These are phyloP conservation scores for Leucophenga montana DNA, from an alignment of 2,888 invertebrate genomes.

Conservation along the genomic window DNA sequence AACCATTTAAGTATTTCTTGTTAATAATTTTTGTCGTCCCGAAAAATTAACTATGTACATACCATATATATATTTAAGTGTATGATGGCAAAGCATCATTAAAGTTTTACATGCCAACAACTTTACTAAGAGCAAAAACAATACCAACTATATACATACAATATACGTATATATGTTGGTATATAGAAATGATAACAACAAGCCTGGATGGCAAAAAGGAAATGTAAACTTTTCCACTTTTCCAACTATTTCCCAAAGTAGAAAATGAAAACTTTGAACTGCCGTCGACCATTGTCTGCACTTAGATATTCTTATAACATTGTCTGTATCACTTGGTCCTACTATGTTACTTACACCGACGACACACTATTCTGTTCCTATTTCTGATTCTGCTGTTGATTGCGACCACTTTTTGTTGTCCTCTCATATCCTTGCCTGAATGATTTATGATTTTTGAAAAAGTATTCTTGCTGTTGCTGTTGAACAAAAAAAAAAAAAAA, in stretches of 20 bases:
- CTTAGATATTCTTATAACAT: not conserved
- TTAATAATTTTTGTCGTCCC: conserved; percentile 12
- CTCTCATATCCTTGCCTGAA: conserved; percentile 57
- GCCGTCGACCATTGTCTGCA: not conserved
- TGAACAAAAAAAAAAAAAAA: not conserved
- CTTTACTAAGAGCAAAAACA: not conserved
- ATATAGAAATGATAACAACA: not conserved
- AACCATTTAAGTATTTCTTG: conserved; percentile 4
- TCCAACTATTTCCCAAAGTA: conserved; percentile 63
- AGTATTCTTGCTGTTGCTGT: conserved; percentile 52
- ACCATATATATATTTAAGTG: conserved; percentile 10
- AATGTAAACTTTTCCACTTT: conserved; percentile 60
- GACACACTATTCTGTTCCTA: not conserved
- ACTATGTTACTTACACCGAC: not conserved
- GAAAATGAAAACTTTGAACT: conserved; percentile 50
- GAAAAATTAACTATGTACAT: conserved; percentile 1
- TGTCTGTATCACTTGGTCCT: not conserved
- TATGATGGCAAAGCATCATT: conserved; percentile 8
- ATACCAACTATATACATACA: not conserved
- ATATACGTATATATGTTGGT: no score
- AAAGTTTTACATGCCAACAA: conserved; percentile 14
- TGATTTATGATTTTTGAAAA: conserved; percentile 63
- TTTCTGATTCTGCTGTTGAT: not conserved
- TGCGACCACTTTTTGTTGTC: conserved; percentile 37
- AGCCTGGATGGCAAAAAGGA: not conserved